Evolutionary conservation across 2,888 invertebrate species (phyloP), one percentile per base, ranked within the genome.

Genomic region (Dolichopus griseipennis): DNA sequence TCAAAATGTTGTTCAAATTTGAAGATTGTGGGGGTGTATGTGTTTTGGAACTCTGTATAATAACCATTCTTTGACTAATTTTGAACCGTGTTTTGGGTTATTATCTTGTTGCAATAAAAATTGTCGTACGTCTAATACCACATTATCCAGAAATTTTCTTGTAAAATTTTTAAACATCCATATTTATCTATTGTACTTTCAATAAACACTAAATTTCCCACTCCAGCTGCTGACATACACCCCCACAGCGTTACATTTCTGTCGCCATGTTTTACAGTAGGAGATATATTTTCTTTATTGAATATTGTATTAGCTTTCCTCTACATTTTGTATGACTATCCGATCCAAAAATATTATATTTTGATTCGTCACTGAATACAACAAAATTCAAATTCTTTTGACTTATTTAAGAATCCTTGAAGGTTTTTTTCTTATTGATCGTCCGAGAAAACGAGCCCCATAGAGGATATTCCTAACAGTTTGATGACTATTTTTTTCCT

Each of bases 281-380:
- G 64, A 41, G 65, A n/a, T 68, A 65, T 63, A 68, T 66, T 66
- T n/a, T 68, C 63, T 20, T 41, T 52, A 67, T 61, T 27, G n/a
- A 67, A 22, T 18, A 68, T 62, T 20, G 27, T 21, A 20, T 69
- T 70, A 9, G 34, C 65, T 68, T 66, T 64, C 37, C 68, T 64
- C 34, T 62, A 67, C 6, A 67, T 67, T 63, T 68, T 33, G 63
- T 52, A n/a, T 64, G 27, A 2, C 65, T 67, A 64, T 68, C 67
- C 5, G 64, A 66, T 15, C 67, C 69, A 63, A 68, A 70, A 64
- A 64, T 64, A n/a, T n/a, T n/a, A n/a, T n/a, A n/a, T n/a, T n/a
- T n/a, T n/a, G n/a, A n/a, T n/a, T n/a, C n/a, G n/a, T n/a, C n/a
- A n/a, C n/a, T n/a, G n/a, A n/a, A n/a, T n/a, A n/a, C n/a, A n/a